A percentile compares a stretch with the other conserved stretches of the same genome.
Evolutionary conservation across 2,113 vertebrate species (phyloP).

Genomic region (Chionis minor): DNA sequence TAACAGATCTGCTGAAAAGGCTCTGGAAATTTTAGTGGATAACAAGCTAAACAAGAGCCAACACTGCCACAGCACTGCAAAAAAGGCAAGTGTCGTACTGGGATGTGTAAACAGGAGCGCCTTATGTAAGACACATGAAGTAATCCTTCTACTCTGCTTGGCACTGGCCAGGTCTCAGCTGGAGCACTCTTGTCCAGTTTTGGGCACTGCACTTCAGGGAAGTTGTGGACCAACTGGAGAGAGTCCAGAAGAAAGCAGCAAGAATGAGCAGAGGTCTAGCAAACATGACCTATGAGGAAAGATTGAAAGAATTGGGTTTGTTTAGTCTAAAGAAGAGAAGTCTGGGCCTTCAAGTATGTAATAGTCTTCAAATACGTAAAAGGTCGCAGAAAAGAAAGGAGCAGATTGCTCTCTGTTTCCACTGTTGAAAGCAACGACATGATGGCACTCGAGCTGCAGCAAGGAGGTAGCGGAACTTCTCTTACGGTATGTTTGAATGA

Average conservation of each 20-base stretch:
- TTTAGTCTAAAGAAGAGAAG: slow-evolving; percentile 61
- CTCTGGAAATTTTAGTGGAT: neutral
- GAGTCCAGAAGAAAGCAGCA: slow-evolving; percentile 53
- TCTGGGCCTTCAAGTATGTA: slow-evolving; percentile 17
- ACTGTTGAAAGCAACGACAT: neutral
- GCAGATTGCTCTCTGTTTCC: neutral
- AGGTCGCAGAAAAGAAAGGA: neutral
- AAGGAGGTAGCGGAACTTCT: neutral
- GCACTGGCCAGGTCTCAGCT: neutral
- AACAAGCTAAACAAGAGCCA: neutral
- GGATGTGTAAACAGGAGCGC: neutral
- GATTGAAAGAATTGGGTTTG: slow-evolving; percentile 49
- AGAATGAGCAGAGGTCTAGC: slow-evolving; percentile 57
- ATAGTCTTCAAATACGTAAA: slow-evolving; percentile 1
- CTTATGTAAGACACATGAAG: neutral
- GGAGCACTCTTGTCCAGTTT: neutral
- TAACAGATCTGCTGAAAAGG: neutral
- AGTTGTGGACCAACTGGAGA: slow-evolving; percentile 27
- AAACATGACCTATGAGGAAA: slow-evolving; percentile 68
- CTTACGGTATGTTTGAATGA: neutral
- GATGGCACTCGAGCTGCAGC: neutral
- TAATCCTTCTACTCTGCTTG: neutral
- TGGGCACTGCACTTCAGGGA: slow-evolving; percentile 3
- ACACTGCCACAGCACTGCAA: neutral
- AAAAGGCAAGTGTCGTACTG: neutral